Evolutionary conservation across 2,113 vertebrate genomes (phyloP), one percentile per base, ranked within the genome.

Genomic region (Melanerpes formicivorus): DNA sequence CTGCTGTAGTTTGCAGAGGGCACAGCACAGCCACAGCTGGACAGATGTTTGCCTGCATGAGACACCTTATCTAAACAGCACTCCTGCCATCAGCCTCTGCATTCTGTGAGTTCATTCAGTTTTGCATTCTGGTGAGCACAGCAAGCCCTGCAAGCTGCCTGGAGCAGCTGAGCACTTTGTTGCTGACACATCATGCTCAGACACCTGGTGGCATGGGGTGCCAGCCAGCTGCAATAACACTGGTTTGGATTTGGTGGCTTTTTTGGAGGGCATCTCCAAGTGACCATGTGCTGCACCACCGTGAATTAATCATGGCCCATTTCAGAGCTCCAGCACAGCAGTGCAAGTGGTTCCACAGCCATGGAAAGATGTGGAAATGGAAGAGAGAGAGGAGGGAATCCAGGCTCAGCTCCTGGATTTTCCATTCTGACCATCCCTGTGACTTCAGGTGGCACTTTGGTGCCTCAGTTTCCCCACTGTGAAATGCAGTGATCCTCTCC

Each of bases 41-140:
- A 12, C 83, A 94, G 83, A 90, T 58, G 86, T 89, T 66, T 78
- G 89, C 21, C 71, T 62, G 89, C 64, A 89, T 1, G 4, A 80
- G 63, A 58, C 63, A 88, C 69, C 63, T 84, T 74, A 67, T 90
- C 88, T 66, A 73, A 95, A 88, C 73, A 83, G 69, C 63, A 65
- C 11, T 3, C 90, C 83, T 93, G 71, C 81, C 90, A 83, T 23
- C 72, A 46, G 40, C 54, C 62, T 91, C 22, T 34, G 34, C 34
- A 34, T 34, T 34, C 34, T 34, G 34, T 34, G 34, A 34, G 34
- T 34, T 34, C 34, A 34, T 37, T 37, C 0, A 23, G 32, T 67
- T 93, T 87, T 93, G 65, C 65, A 18, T 88, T 65, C 71, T 56
- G 70, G 71, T 71, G 71, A 84, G 44, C 63, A 19, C 63, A 90